These are phyloP conservation scores for Tiphia femorata DNA, from an alignment of 2,888 invertebrate genomes.

Conservation along the genomic window DNA sequence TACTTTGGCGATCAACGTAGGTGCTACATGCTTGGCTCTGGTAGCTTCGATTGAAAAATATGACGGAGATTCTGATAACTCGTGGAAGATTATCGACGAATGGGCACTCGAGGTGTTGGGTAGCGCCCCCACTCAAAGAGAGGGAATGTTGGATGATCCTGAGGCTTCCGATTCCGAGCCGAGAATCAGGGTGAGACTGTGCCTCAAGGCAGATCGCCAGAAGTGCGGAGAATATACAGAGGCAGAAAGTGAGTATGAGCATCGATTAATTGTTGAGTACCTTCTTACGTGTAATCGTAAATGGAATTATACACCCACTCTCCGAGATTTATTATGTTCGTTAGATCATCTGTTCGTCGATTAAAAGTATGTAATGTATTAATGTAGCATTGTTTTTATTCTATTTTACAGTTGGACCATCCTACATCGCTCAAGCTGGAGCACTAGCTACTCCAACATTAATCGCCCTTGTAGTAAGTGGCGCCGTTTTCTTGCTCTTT, in stretches of 20 bases:
- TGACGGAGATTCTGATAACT: conserved; percentile 71
- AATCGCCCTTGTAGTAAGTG: conserved; percentile 83
- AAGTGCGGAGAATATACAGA: conserved; percentile 87
- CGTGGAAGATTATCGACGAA: conserved; percentile 82
- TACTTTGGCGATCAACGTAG: conserved; percentile 83
- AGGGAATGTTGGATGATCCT: conserved; percentile 77
- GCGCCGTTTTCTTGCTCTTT: conserved; percentile 84
- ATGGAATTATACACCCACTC: too few relatives aligned
- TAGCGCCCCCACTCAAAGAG: conserved; percentile 77
- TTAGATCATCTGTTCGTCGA: too few relatives aligned
- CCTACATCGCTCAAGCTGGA: conserved; percentile 84
- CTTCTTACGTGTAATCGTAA: background rate
- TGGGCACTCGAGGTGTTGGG: conserved; percentile 81
- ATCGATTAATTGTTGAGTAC: background rate
- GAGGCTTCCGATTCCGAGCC: conserved; percentile 72
- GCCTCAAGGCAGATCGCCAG: conserved; percentile 83
- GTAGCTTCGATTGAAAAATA: conserved; percentile 83
- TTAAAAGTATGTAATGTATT: too few relatives aligned
- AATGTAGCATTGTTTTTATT: too few relatives aligned
- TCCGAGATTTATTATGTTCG: too few relatives aligned
- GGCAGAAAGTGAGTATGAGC: conserved; percentile 76
- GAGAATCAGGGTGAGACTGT: conserved; percentile 83
- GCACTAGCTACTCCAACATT: conserved; percentile 83
- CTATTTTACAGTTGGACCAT: conserved; percentile 78
- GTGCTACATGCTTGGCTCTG: conserved; percentile 82